Conservation (phyloP, 2,888 invertebrate species). For the Brenthis daphne region DNA sequence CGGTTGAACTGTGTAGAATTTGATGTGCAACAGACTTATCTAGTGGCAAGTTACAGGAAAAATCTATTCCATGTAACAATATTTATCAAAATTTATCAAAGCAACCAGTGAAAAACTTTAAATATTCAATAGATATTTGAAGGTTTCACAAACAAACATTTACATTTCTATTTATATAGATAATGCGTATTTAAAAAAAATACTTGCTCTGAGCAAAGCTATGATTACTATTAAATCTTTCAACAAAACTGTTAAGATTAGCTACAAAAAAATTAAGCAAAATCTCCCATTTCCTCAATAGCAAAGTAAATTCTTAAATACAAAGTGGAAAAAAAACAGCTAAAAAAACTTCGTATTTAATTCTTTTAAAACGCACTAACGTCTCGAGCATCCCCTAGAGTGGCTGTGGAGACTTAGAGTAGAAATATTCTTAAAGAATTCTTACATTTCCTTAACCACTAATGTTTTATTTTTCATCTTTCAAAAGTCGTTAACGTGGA, state of each 20-base stretch:
- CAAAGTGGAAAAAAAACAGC: slow-evolving; percentile 10
- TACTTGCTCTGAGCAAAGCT: background rate
- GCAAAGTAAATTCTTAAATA: slow-evolving; percentile 26
- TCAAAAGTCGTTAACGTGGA: slow-evolving; percentile 31
- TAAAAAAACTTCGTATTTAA: slow-evolving; percentile 26
- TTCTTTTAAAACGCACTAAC: slow-evolving; percentile 33
- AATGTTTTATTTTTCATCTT: slow-evolving; percentile 35
- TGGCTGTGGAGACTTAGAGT: slow-evolving; percentile 28
- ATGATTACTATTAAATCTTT: background rate
- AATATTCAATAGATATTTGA: no score
- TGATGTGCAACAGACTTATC: no score
- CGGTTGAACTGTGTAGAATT: no score
- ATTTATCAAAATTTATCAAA: no score
- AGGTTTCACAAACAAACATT: no score
- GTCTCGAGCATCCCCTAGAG: slow-evolving; percentile 28
- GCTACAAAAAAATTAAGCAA: slow-evolving; percentile 2
- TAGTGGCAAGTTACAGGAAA: no score
- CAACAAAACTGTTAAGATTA: background rate
- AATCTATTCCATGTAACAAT: no score
- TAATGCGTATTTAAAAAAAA: no score
- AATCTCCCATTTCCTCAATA: slow-evolving; percentile 13
- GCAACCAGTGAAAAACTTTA: no score
- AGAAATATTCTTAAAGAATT: slow-evolving; percentile 23
- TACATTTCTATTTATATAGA: no score
- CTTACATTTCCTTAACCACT: slow-evolving; percentile 28